A percentile compares a stretch with the other conserved stretches of the same genome.
Conservation (phyloP, 2,888 invertebrate species). For the Macrosiphum euphorbiae region DNA sequence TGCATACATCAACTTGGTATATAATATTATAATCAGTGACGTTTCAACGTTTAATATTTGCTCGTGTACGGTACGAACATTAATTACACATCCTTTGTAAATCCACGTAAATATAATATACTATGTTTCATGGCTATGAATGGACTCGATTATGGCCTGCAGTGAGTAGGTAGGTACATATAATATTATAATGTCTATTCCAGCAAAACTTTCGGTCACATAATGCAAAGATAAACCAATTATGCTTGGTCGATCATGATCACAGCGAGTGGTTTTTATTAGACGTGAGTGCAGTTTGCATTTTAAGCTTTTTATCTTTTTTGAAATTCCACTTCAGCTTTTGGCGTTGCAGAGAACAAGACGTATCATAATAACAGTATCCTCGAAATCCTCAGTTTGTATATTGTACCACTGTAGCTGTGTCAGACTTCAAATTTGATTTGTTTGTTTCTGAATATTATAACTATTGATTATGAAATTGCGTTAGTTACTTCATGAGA, state of each 20-base stretch:
- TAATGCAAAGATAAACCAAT: background rate
- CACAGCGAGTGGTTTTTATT: background rate
- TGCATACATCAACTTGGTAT: background rate
- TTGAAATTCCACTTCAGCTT: background rate
- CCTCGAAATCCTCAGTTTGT: background rate
- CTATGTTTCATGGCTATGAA: background rate
- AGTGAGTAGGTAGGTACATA: background rate
- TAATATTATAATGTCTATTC: background rate
- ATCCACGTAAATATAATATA: background rate
- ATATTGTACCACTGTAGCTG: background rate
- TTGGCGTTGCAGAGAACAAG: background rate
- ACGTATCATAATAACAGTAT: background rate
- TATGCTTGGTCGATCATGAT: background rate
- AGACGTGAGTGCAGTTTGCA: background rate
- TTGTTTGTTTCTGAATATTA: background rate
- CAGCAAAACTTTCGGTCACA: background rate
- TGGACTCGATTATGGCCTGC: background rate
- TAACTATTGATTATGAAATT: background rate
- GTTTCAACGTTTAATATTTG: conserved; percentile 31
- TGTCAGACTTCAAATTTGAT: background rate
- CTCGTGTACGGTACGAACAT: background rate
- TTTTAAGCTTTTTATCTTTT: background rate
- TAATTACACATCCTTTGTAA: conserved; percentile 5
- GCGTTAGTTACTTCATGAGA: background rate
- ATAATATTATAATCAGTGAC: background rate